Conservation (phyloP, 1,140 invertebrate genomes). For the Drosophila ogumai region DNA sequence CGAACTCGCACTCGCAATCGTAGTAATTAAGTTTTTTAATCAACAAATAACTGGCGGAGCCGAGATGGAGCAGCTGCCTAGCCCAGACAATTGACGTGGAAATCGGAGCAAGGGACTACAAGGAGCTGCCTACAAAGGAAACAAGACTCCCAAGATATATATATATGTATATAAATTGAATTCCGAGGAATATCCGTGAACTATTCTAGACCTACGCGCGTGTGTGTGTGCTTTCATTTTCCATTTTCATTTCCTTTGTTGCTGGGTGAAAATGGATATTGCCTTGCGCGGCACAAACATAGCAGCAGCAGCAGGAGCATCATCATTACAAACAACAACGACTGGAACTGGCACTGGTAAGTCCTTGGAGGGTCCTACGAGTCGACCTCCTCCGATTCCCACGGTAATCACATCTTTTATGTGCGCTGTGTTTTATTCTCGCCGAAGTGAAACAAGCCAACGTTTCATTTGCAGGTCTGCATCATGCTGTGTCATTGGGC, state of each 20-base stretch:
- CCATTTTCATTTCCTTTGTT: conserved; percentile 47
- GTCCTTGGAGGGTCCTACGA: conserved; percentile 61
- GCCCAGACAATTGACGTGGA: conserved; percentile 57
- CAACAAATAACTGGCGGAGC: conserved; percentile 41
- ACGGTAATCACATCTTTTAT: conserved; percentile 48
- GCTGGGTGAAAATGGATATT: conserved; percentile 77
- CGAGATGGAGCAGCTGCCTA: conserved; percentile 26
- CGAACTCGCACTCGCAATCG: conserved; percentile 37
- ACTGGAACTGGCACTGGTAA: conserved; percentile 56
- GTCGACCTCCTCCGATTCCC: conserved; percentile 26
- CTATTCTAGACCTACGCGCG: conserved; percentile 34
- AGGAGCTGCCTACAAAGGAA: conserved; percentile 3
- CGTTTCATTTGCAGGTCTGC: conserved; percentile 79
- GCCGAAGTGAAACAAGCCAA: conserved; percentile 36
- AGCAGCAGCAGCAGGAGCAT: conserved; percentile 20
- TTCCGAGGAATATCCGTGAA: conserved; percentile 41
- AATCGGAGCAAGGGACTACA: background rate
- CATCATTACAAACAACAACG: conserved; percentile 23
- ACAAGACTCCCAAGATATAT: conserved; percentile 26
- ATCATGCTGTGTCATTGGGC: conserved; percentile 85
- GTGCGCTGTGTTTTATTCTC: conserved; percentile 37
- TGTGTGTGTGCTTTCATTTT: conserved; percentile 50
- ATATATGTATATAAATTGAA: conserved; percentile 16
- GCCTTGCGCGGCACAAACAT: conserved; percentile 61
- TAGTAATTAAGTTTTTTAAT: conserved; percentile 72